These are phyloP conservation scores for Drosophila virilis DNA, from an alignment of 1,140 invertebrate species.

Conservation along the genomic window DNA sequence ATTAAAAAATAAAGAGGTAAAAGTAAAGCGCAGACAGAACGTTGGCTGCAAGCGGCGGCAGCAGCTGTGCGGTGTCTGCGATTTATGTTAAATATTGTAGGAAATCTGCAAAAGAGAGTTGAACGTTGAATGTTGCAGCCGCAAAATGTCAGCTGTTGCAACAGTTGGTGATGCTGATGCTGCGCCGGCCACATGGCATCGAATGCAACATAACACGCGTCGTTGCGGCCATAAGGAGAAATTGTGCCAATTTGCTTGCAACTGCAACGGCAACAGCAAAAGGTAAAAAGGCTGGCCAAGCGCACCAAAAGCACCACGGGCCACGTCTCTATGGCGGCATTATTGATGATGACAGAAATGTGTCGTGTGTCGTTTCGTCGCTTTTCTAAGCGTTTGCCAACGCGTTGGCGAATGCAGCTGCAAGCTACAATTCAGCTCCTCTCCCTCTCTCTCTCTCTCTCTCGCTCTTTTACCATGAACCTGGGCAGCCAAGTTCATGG, in stretches of 20 bases:
- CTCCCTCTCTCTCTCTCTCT: background rate
- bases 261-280: constrained; percentile 35
- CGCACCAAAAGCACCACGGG: constrained; percentile 31
- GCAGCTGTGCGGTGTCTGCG: constrained; percentile 45
- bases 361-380: constrained; percentile 57
- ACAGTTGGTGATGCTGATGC: constrained; percentile 35
- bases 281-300: constrained; percentile 56
- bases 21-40: background rate
- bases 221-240: constrained; percentile 61
- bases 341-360: constrained; percentile 82
- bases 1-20: background rate
- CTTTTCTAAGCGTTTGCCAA: constrained; percentile 42
- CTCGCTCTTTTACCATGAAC: constrained; percentile 31
- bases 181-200: constrained; percentile 56
- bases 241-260: constrained; percentile 79
- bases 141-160: constrained; percentile 72
- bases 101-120: constrained; percentile 66
- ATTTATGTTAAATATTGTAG: constrained; percentile 75
- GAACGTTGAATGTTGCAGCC: constrained; percentile 53
- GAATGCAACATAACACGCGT: constrained; percentile 73
- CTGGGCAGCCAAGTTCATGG: constrained; percentile 39
- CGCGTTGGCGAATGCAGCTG: constrained; percentile 58
- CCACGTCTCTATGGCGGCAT: constrained; percentile 68
- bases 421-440: constrained; percentile 16
- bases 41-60: constrained; percentile 38